Evolutionary conservation across 1,140 invertebrate genomes (phyloP), one percentile per base, ranked within the genome.

Genomic region (Drosophila carrolli): DNA sequence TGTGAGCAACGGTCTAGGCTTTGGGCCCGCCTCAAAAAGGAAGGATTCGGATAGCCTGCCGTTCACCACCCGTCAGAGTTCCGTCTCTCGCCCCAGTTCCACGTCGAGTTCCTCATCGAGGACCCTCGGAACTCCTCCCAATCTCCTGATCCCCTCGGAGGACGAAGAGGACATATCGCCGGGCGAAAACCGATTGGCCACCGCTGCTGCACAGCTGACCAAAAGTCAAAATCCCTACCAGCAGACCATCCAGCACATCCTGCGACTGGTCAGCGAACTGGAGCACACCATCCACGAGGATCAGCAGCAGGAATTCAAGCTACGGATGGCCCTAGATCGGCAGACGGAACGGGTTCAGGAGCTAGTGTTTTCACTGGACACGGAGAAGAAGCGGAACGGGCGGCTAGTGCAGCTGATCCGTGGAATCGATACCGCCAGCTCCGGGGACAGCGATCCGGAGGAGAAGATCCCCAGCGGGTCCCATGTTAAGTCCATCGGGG

Each of bases 251-350:
- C 58, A 89, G n/a, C 57, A 75, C 13, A 89, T 91, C 16, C 51
- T 85, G 0, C 57, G 77, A 2, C 82, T 85, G 43, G 58, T 91
- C 0, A 67, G 61, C 38, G 85, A 91, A 38, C 60, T 91, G 1
- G 85, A 91, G 58, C 77, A 90, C 38, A 91, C 81, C 0, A 46
- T 91, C 14, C 73, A 66, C 59, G 90, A 91, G 71, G 82, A 91
- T 75, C 90, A 83, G 35, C 85, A 78, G 55, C 66, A 81, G 40
- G 75, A 91, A 29, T 90, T 91, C 60, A 74, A 89, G 55, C 44
- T 91, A 38, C 84, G 90, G 23, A 71, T 91, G 63, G 72, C 78
- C 5, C 41, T 90, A 13, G 78, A 90, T 8, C 46, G 71, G 0
- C 83, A 91, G 46, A 77, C 76, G 8, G 82, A 88, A 41, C 53